phyloP scores from a whole-genome alignment of 1,140 invertebrate species.

The Drosophila mauritiana region DNA sequence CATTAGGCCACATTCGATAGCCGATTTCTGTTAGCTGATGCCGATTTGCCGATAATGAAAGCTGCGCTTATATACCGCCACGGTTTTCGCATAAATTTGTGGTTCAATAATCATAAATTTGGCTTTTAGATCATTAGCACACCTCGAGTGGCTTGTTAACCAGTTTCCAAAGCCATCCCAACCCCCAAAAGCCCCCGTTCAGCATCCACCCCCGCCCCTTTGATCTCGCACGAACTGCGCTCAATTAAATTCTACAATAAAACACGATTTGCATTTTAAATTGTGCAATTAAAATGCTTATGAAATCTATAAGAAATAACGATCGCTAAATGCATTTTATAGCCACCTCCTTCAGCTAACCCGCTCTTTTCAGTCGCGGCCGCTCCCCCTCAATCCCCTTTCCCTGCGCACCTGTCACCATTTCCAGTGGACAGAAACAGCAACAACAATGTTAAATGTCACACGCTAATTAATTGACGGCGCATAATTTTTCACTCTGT shows the following conservation, averaged over 20 bases:
- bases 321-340: conserved; percentile 81
- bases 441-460: conserved; percentile 69
- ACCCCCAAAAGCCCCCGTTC: background rate
- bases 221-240: conserved; percentile 63
- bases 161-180: conserved; percentile 44
- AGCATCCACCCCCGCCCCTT: conserved; percentile 12
- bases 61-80: background rate
- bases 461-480: conserved; percentile 74
- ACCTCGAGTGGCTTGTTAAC: conserved; percentile 55
- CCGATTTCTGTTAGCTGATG: conserved; percentile 4
- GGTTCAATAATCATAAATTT: conserved; percentile 72
- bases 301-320: conserved; percentile 80
- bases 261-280: conserved; percentile 82
- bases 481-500: conserved; percentile 36
- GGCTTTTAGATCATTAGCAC: conserved; percentile 77
- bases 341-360: conserved; percentile 35
- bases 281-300: conserved; percentile 84
- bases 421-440: conserved; percentile 37
- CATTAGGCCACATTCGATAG: conserved; percentile 36
- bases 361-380: background rate
- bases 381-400: background rate
- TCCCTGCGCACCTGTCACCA: conserved; percentile 28
- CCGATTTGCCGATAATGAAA: conserved; percentile 17
- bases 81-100: conserved; percentile 64
- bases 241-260: conserved; percentile 81